Evolutionary conservation across 2,113 vertebrate species (phyloP).

Genomic region (Brachyhypopomus gauderio): DNA sequence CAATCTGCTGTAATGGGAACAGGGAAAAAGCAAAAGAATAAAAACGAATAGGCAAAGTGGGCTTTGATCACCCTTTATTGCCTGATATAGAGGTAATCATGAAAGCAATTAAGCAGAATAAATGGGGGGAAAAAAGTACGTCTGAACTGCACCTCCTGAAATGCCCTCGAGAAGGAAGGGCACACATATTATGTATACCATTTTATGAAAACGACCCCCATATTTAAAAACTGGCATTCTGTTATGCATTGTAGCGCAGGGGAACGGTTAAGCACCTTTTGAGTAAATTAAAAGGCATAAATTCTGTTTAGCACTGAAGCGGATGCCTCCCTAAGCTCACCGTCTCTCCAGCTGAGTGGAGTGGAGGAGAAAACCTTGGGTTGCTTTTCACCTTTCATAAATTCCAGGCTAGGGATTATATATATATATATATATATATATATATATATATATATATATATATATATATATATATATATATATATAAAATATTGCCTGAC

Average conservation of each 20-base stretch:
- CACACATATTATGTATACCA: constrained; percentile 76
- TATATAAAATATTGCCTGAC: constrained; percentile 85
- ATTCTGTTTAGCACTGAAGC: constrained; percentile 92
- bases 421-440: constrained; percentile 71
- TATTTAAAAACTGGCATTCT: constrained; percentile 84
- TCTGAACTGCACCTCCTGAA: constrained; percentile 28
- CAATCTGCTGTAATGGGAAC: constrained; percentile 48
- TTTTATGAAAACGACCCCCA: constrained; percentile 88
- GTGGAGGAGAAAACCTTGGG: constrained; percentile 78
- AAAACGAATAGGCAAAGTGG: constrained; percentile 47
- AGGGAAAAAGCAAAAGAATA: constrained; percentile 42
- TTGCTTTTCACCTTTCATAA: constrained; percentile 94
- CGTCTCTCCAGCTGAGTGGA: constrained; percentile 62
- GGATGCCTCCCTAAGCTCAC: constrained; percentile 66
- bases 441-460: constrained; percentile 79
- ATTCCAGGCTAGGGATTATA: constrained; percentile 85
- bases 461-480: no score
- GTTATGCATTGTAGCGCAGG: constrained; percentile 92
- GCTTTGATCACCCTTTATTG: constrained; percentile 61
- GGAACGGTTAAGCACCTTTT: constrained; percentile 86
- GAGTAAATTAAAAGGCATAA: constrained; percentile 99
- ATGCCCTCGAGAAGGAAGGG: constrained; percentile 74
- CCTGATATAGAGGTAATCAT: constrained; percentile 71
- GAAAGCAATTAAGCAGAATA: constrained; percentile 66
- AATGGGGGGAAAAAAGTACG: constrained; percentile 40